Base-by-base conservation (phyloP, 2,888 invertebrate species). In the Pollenia griseotomentosa region DNA sequence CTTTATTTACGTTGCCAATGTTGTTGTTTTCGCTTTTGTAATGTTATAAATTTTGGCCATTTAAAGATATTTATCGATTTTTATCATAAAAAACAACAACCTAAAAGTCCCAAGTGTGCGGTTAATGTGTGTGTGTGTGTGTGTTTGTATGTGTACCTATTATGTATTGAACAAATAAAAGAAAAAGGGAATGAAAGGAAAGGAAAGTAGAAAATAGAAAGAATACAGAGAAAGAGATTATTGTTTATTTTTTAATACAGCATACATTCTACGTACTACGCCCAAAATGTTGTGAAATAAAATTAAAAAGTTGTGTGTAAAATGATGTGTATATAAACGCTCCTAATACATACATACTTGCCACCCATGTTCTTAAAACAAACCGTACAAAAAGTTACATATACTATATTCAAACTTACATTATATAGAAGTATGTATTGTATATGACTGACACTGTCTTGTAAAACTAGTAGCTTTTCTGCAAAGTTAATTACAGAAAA, bases 41-140 rank as follows among this genome's bases (percentile, higher is more conserved):
- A 90, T 87, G 88, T 89, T 89, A 88, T 91, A 92, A 90, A 90
- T 91, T 91, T 91, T 90, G 77, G 88, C 89, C 91, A 90, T 92
- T 91, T 90, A 88, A 75, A 89, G 89, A 88, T 89, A 70, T 88
- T 51, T 85, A 83, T 73, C 85, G 88, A 88, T 88, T 88, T 85
- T 83, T 83, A 83, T 74, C 73, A 75, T 40, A 61, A 75, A 79
- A 82, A 55, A 42, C 46, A 68, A 73, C 59, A 55, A 73, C 48
- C 77, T 59, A 71, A 78, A 77, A 79, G 55, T 65, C 83, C 87
- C 82, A 82, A 82, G 66, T 74, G 79, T 80, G 71, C 75, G 79
- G 16, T 82, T 71, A 53, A 59, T 75, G 11, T 75, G 55, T 75
- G 12, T 70, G 11, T 73, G n/a, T 61, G 12, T 51, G 40, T 74